phyloP scores from a whole-genome alignment of 2,797 vertebrate species.

The Labroides dimidiatus region DNA sequence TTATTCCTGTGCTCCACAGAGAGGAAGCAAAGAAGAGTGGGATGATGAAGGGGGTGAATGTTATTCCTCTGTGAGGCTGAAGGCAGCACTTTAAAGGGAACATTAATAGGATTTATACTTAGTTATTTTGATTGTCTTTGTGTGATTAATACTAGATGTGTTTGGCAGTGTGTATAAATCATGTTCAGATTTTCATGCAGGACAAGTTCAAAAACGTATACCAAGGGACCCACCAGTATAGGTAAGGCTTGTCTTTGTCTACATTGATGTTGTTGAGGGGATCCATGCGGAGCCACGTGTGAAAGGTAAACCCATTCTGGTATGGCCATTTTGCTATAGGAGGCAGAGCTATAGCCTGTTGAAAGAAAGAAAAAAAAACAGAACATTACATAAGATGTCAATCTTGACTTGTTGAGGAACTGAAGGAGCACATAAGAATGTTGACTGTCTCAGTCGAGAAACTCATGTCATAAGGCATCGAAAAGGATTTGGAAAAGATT shows the following conservation, averaged over 20 bases:
- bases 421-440: slow-evolving; percentile 5
- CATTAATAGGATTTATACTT: slow-evolving; percentile 2
- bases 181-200: background rate
- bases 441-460: background rate
- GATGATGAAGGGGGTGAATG: slow-evolving; percentile 6
- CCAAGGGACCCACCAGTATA: slow-evolving; percentile 92
- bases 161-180: background rate
- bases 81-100: slow-evolving; percentile 10
- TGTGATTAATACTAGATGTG: slow-evolving; percentile 2
- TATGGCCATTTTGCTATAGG: slow-evolving; percentile 99
- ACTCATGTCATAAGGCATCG: background rate
- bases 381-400: background rate
- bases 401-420: background rate
- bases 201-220: too few species aligned
- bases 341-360: slow-evolving; percentile 97
- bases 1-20: slow-evolving; percentile 46
- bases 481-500: background rate
- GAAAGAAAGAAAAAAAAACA: background rate
- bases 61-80: slow-evolving; percentile 24
- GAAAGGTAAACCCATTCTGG: slow-evolving; percentile 98
- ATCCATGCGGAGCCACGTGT: slow-evolving; percentile 98
- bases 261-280: slow-evolving; percentile 99
- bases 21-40: slow-evolving; percentile 29
- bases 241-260: slow-evolving; percentile 98
- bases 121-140: background rate